phyloP scores from a whole-genome alignment of 2,797 vertebrate genomes.

The Poecilia wingei region DNA sequence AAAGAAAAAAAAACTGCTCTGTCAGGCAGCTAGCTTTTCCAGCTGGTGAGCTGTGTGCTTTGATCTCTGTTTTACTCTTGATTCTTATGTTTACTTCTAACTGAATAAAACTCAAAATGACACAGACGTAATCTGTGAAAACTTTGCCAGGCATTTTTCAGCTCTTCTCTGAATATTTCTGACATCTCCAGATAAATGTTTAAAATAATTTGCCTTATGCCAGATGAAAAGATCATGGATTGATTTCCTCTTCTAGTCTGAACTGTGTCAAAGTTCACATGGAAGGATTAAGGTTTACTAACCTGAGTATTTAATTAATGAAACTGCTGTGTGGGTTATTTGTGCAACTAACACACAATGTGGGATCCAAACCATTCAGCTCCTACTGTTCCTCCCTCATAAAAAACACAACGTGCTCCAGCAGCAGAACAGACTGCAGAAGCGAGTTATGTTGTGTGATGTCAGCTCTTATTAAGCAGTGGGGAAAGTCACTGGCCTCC shows the following conservation, averaged over 20 bases:
- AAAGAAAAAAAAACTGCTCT: background rate
- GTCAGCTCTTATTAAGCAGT: slow-evolving; percentile 6
- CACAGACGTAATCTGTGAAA: background rate
- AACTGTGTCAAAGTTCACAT: background rate
- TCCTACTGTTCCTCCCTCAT: background rate
- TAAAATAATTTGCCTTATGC: background rate
- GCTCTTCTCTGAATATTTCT: background rate
- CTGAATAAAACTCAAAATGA: background rate
- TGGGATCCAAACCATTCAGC: background rate
- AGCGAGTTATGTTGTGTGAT: background rate
- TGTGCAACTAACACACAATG: background rate
- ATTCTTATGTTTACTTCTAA: background rate
- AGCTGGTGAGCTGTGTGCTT: background rate
- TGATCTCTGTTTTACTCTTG: background rate
- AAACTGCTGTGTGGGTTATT: background rate
- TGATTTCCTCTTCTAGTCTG: background rate
- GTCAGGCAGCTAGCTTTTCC: background rate
- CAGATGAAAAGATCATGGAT: background rate
- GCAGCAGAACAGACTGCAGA: background rate
- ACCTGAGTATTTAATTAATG: background rate
- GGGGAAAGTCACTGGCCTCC: background rate
- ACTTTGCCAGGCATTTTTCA: background rate
- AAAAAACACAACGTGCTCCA: background rate
- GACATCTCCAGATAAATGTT: background rate
- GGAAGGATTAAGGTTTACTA: background rate